Conservation (phyloP, 1,140 invertebrate species). For the Thalassaphorura encarpata region DNA sequence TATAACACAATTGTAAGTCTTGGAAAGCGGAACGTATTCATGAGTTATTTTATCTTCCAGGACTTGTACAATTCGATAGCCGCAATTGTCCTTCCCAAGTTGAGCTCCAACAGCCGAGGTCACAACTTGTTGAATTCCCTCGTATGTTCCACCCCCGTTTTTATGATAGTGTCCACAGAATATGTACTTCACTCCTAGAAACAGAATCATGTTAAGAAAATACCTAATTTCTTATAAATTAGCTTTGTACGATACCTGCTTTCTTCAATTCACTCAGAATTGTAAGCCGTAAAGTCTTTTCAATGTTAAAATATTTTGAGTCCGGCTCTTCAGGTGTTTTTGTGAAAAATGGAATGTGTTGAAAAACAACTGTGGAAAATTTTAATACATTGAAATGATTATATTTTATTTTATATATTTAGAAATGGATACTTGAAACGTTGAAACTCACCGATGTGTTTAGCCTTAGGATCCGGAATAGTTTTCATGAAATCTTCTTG, state of each 20-base stretch:
- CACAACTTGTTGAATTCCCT: slow-evolving; percentile 42
- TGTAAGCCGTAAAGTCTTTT: slow-evolving; percentile 33
- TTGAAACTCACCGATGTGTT: slow-evolving; percentile 22
- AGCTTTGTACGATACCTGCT: slow-evolving; percentile 36
- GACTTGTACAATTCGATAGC: slow-evolving; percentile 42
- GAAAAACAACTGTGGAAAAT: slow-evolving; percentile 46
- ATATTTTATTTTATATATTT: not conserved
- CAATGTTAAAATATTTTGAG: slow-evolving; percentile 42
- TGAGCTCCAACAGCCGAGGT: slow-evolving; percentile 44
- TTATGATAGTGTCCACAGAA: slow-evolving; percentile 50
- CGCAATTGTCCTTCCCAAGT: slow-evolving; percentile 33
- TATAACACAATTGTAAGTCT: no score
- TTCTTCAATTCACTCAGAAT: slow-evolving; percentile 41
- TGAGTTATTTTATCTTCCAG: slow-evolving; percentile 36
- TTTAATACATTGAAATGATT: slow-evolving; percentile 1
- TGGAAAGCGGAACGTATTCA: no score
- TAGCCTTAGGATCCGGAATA: slow-evolving; percentile 12
- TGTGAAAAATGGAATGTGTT: slow-evolving; percentile 49
- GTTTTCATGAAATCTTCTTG: slow-evolving; percentile 38
- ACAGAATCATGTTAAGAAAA: not conserved
- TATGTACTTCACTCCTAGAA: slow-evolving; percentile 41
- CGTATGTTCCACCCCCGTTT: slow-evolving; percentile 44
- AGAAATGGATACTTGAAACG: not conserved
- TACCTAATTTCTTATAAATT: not conserved
- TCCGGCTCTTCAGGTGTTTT: slow-evolving; percentile 37